phyloP scores from a whole-genome alignment of 2,113 vertebrate genomes.

The Aviceda subcristata region DNA sequence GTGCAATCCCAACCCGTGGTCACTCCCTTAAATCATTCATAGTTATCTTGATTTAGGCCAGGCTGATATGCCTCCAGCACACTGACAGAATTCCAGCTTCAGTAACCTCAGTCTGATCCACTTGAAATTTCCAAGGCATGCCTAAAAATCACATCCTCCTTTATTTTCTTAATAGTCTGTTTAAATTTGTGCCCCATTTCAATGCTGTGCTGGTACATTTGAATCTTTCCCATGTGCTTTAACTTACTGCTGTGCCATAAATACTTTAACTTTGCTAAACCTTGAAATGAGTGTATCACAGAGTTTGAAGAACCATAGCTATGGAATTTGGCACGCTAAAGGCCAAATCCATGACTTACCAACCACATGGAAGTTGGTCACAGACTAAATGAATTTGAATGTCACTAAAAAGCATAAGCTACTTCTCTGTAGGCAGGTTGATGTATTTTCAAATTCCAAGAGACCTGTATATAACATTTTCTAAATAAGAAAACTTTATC shows the following conservation, averaged over 20 bases:
- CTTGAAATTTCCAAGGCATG: neutral
- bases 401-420: neutral
- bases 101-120: neutral
- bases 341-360: neutral
- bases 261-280: neutral
- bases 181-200: neutral
- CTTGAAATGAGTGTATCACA: neutral
- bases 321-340: neutral
- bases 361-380: neutral
- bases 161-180: neutral
- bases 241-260: neutral
- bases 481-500: neutral
- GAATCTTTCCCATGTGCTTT: neutral
- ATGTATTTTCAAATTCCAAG: neutral
- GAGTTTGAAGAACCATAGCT: neutral
- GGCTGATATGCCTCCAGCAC: neutral
- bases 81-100: neutral
- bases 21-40: neutral
- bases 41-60: slow-evolving; percentile 1
- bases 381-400: neutral
- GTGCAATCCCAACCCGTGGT: neutral
- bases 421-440: neutral
- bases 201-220: neutral
- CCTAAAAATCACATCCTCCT: neutral
- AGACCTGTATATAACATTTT: neutral